These are phyloP conservation scores for Microcebus ravelobensis DNA, from an alignment of 2,113 vertebrate species.

Conservation along the genomic window DNA sequence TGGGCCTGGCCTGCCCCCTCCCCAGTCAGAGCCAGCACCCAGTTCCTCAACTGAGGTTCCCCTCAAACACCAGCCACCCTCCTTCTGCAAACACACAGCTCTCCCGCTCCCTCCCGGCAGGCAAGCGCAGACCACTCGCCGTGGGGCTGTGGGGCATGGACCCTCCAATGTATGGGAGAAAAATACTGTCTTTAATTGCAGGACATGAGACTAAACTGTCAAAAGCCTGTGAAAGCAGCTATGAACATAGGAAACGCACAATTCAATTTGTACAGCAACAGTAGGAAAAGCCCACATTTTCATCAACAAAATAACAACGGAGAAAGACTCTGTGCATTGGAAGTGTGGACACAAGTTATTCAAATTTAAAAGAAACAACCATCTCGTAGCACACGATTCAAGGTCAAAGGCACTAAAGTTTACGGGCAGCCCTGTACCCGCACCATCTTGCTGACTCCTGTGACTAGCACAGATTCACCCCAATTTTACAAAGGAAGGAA, in stretches of 20 bases:
- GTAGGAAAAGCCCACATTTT: not conserved
- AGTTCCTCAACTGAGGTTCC: not conserved
- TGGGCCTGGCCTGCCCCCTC: not conserved
- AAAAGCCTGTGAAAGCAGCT: not conserved
- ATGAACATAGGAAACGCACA: fast-evolving
- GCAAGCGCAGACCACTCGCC: not conserved
- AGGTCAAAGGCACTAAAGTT: too few relatives aligned
- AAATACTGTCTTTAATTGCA: not conserved
- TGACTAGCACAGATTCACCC: fast-evolving
- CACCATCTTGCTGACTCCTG: fast-evolving
- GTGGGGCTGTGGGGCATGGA: fast-evolving
- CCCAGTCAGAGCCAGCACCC: not conserved
- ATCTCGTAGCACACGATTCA: not conserved
- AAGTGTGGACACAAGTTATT: not conserved
- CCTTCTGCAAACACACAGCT: not conserved
- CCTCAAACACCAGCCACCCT: fast-evolving
- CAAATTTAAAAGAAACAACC: not conserved
- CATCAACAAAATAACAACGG: not conserved
- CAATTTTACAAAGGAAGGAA: not conserved
- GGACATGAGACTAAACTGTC: not conserved
- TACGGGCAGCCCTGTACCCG: not conserved
- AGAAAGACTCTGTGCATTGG: too few relatives aligned
- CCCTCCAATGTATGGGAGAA: not conserved
- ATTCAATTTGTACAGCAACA: fast-evolving
- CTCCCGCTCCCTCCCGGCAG: fast-evolving